Evolutionary conservation across 2,797 vertebrate species (phyloP).

Genomic region (Cryptoblepharus egeriae): DNA sequence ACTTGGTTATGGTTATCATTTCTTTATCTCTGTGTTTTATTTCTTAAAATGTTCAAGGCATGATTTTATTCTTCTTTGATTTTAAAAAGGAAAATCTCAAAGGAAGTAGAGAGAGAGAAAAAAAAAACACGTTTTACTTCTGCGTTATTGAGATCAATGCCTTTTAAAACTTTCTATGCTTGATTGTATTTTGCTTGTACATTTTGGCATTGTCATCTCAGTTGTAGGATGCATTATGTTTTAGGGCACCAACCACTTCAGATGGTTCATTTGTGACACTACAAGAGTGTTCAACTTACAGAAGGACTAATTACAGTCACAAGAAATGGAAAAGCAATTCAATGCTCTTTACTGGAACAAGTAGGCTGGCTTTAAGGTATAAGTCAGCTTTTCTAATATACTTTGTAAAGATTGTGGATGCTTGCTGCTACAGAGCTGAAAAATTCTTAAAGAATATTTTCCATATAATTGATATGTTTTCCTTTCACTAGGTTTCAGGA

Average conservation of each 20-base stretch:
- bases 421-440: neutral
- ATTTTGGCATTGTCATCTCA: neutral
- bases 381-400: conserved; percentile 19
- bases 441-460: neutral
- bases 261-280: neutral
- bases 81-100: neutral
- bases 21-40: conserved; percentile 23
- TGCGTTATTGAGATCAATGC: neutral
- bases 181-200: neutral
- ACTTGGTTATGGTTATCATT: conserved; percentile 37
- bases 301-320: neutral
- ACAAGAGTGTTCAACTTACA: conserved; percentile 20
- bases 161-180: neutral
- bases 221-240: conserved; percentile 1
- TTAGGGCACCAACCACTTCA: conserved; percentile 43
- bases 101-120: neutral
- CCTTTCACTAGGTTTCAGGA: neutral
- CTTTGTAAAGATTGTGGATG: conserved; percentile 10
- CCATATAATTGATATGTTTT: neutral
- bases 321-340: conserved; percentile 21
- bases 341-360: conserved; percentile 54
- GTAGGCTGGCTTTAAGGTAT: conserved; percentile 60
- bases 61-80: neutral
- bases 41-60: neutral
- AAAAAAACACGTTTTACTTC: neutral